A percentile compares a stretch with the other conserved stretches of the same genome.
Conservation (phyloP, 1,140 invertebrate species). For the Venturia canescens region DNA sequence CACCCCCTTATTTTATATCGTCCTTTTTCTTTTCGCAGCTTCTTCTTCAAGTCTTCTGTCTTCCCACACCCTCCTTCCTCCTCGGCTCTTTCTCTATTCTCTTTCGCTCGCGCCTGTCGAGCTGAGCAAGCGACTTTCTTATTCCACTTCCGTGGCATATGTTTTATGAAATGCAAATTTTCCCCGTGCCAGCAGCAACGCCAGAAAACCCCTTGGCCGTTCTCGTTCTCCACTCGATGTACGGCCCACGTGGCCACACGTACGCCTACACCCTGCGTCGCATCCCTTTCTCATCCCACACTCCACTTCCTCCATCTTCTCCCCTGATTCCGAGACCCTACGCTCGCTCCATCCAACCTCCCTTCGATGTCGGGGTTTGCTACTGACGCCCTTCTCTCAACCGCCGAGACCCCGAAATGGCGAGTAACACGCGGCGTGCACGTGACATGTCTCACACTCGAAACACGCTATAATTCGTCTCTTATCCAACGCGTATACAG, state of each 20-base stretch:
- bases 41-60: constrained; percentile 10
- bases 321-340: not conserved
- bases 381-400: constrained; percentile 38
- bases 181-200: constrained; percentile 47
- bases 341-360: not conserved
- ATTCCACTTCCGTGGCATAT: constrained; percentile 54
- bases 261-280: constrained; percentile 42
- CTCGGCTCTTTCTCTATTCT: constrained; percentile 12
- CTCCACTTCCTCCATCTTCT: not conserved
- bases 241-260: constrained; percentile 35
- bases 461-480: not conserved
- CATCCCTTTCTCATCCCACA: constrained; percentile 18
- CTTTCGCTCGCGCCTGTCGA: constrained; percentile 13
- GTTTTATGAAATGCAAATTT: constrained; percentile 66
- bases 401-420: not conserved
- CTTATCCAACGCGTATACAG: not conserved
- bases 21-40: constrained; percentile 38
- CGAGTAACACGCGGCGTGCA: constrained; percentile 20
- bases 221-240: constrained; percentile 20
- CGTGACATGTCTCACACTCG: constrained; percentile 36
- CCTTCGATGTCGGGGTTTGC: constrained; percentile 33
- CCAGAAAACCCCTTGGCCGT: constrained; percentile 32
- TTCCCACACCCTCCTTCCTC: not conserved
- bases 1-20: constrained; percentile 34
- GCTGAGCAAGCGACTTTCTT: constrained; percentile 59